A percentile compares a stretch with the other conserved stretches of the same genome.
These are phyloP conservation scores for Yponomeuta sedellus DNA, from an alignment of 2,888 invertebrate species.

Conservation along the genomic window DNA sequence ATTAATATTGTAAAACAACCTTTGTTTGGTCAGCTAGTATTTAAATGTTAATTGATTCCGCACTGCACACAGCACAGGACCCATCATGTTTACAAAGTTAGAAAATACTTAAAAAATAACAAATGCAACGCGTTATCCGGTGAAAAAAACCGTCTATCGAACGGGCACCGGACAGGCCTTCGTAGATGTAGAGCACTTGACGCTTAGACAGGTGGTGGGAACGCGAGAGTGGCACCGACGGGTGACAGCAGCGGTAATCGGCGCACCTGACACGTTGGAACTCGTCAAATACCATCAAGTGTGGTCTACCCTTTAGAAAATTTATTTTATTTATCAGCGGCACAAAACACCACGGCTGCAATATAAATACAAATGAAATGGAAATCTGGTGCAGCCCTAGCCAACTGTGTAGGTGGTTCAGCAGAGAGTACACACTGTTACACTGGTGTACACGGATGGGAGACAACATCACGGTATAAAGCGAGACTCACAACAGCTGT, in stretches of 20 bases:
- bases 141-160: not conserved
- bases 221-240: slow-evolving; percentile 15
- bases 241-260: slow-evolving; percentile 18
- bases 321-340: no score
- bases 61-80: not conserved
- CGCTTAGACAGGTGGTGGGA: slow-evolving; percentile 21
- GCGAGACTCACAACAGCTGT: not conserved
- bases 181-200: slow-evolving; percentile 8
- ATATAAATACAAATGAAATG: no score
- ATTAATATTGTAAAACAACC: no score
- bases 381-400: no score
- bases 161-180: not conserved
- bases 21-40: no score
- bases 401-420: no score
- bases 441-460: no score
- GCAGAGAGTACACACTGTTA: no score
- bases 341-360: no score
- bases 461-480: no score
- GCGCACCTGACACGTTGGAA: slow-evolving; percentile 14
- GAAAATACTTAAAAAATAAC: not conserved
- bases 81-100: not conserved
- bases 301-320: slow-evolving; percentile 5
- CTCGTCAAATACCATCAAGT: slow-evolving; percentile 4
- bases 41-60: not conserved
- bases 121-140: not conserved